A percentile compares a stretch with the other conserved stretches of the same genome.
phyloP scores from a whole-genome alignment of 2,113 vertebrate genomes.

The Sarotherodon lohbergeri region DNA sequence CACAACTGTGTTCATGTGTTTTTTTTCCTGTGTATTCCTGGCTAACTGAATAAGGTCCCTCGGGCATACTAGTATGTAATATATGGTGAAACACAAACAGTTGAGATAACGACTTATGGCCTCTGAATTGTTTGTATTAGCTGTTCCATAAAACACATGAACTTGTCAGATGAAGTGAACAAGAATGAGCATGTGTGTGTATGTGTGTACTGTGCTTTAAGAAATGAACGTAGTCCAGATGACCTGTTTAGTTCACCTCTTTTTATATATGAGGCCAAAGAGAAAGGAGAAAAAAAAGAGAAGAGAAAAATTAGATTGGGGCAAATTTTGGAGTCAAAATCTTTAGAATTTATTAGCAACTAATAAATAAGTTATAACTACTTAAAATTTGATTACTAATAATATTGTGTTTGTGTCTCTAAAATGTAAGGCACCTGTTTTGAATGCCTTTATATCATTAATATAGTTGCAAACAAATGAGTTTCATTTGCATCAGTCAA shows the following conservation, averaged over 20 bases:
- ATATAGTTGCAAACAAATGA: not conserved
- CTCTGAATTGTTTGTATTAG: conserved; percentile 80
- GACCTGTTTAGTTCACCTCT: conserved; percentile 46
- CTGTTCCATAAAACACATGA: conserved; percentile 74
- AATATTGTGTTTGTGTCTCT: not conserved
- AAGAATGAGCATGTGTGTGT: not conserved
- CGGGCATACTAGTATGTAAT: conserved; percentile 67
- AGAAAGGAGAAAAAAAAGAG: not conserved
- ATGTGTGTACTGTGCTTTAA: conserved; percentile 17
- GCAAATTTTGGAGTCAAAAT: not conserved
- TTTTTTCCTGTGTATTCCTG: conserved; percentile 10
- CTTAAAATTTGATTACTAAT: not conserved
- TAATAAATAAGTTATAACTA: not conserved
- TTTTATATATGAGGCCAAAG: not conserved
- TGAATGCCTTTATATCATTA: not conserved
- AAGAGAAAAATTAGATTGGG: not conserved
- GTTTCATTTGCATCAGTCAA: not conserved
- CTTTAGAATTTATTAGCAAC: not conserved
- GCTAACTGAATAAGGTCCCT: conserved; percentile 64
- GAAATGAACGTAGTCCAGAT: conserved; percentile 81
- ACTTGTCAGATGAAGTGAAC: conserved; percentile 55
- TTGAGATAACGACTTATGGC: conserved; percentile 78
- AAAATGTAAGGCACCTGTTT: not conserved
- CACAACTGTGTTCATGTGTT: conserved; percentile 1
- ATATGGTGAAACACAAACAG: conserved; percentile 74